Evolutionary conservation across 2,113 vertebrate genomes (phyloP).

Genomic region (Piaya cayana): DNA sequence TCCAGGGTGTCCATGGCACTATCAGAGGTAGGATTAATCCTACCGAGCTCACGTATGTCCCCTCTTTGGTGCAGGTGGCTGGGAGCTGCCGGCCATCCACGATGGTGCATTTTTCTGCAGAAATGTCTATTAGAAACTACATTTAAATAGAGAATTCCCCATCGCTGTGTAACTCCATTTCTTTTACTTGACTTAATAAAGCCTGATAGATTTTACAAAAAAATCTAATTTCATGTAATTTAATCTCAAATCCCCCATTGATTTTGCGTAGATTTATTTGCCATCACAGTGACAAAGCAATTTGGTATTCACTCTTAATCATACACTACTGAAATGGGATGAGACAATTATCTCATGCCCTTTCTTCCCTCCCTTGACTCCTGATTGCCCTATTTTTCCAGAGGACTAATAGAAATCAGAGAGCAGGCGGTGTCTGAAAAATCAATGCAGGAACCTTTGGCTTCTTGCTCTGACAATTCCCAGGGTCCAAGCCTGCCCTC

Average conservation of each 20-base stretch:
- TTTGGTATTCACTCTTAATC: slow-evolving; percentile 5
- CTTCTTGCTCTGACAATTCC: not conserved
- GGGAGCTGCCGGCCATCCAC: not conserved
- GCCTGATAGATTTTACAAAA: slow-evolving; percentile 16
- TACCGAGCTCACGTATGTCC: not conserved
- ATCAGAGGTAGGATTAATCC: not conserved
- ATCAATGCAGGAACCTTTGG: not conserved
- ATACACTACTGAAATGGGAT: not conserved
- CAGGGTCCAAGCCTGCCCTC: not conserved
- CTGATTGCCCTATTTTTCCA: not conserved
- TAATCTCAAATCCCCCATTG: slow-evolving; percentile 21
- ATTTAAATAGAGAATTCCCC: not conserved
- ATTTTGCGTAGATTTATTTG: slow-evolving; percentile 38
- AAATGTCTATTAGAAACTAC: not conserved
- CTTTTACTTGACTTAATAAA: slow-evolving; percentile 13
- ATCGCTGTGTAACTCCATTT: not conserved
- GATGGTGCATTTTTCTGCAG: not conserved
- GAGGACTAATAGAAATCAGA: not conserved
- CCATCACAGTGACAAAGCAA: not conserved
- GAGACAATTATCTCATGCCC: slow-evolving; percentile 7
- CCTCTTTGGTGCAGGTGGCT: not conserved
- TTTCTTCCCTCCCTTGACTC: not conserved
- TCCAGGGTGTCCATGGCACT: not conserved
- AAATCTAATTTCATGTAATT: slow-evolving; percentile 42
- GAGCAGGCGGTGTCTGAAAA: not conserved